Evolutionary conservation across 2,113 vertebrate genomes (phyloP).

Genomic region (Hepsetus odoe): DNA sequence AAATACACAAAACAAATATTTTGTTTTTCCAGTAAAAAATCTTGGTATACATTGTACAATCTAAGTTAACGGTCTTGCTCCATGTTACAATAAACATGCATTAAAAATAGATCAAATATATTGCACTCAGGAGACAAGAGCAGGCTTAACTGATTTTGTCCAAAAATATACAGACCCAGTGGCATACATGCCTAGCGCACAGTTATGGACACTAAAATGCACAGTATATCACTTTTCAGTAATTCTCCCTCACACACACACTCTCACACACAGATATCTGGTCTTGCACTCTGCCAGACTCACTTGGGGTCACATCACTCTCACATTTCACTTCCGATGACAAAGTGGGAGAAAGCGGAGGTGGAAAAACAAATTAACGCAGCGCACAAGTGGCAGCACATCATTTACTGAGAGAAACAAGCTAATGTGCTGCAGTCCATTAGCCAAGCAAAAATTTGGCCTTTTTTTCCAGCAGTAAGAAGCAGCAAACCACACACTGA

Average conservation of each 20-base stretch:
- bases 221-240: neutral
- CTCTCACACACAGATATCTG: slow-evolving; percentile 24
- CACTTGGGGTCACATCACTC: slow-evolving; percentile 9
- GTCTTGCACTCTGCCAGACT: slow-evolving; percentile 1
- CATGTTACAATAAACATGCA: too few species aligned
- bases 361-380: slow-evolving; percentile 8
- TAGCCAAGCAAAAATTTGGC: neutral
- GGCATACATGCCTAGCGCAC: too few species aligned
- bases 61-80: too few species aligned
- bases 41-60: too few species aligned
- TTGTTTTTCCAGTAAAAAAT: too few species aligned
- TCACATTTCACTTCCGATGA: slow-evolving; percentile 45
- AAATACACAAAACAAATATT: too few species aligned
- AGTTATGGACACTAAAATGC: too few species aligned
- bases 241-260: slow-evolving; percentile 6
- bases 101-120: too few species aligned
- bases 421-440: slow-evolving; percentile 15
- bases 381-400: neutral
- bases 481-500: neutral
- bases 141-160: neutral
- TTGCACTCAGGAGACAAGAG: too few species aligned
- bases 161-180: too few species aligned
- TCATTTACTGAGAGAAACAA: neutral
- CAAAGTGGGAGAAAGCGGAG: slow-evolving; percentile 19
- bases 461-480: slow-evolving; percentile 2